Percentiles rank a stretch among this genome's conserved stretches.
phyloP scores from a whole-genome alignment of 2,888 invertebrate species.

The Leucophenga maculata region DNA sequence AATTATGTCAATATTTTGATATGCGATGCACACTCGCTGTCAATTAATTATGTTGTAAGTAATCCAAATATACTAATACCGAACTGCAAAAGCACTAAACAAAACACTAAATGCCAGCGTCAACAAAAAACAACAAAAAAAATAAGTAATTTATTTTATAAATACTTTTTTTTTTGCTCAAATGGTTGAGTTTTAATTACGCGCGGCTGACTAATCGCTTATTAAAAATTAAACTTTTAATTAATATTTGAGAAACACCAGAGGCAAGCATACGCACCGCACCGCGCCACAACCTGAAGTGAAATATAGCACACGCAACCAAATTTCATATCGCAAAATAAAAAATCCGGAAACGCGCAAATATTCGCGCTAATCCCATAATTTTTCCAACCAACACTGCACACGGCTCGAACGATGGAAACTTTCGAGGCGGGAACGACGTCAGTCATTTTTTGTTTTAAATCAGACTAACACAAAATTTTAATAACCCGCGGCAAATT shows the following conservation, averaged over 20 bases:
- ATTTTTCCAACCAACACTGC: constrained; percentile 61
- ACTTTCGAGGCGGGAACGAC: constrained; percentile 6
- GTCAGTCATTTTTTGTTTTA: constrained; percentile 41
- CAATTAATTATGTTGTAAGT: constrained; percentile 42
- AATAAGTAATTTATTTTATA: constrained; percentile 7
- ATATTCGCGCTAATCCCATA: constrained; percentile 55
- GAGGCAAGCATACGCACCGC: constrained; percentile 47
- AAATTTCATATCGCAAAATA: constrained; percentile 2
- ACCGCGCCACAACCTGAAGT: constrained; percentile 14
- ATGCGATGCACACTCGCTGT: constrained; percentile 16
- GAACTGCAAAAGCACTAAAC: constrained; percentile 11
- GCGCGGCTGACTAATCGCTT: constrained; percentile 27
- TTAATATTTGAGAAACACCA: constrained; percentile 42
- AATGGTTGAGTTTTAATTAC: constrained; percentile 10
- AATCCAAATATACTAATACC: constrained; percentile 15
- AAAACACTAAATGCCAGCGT: no score
- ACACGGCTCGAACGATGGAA: constrained; percentile 24
- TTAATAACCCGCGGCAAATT: constrained; percentile 56
- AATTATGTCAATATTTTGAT: constrained; percentile 47
- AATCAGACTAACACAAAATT: constrained; percentile 63
- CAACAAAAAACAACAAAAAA: constrained; percentile 28
- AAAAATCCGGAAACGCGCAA: constrained; percentile 4
- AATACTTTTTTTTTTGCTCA: constrained; percentile 16
- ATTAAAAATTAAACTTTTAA: constrained; percentile 62
- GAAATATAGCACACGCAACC: constrained; percentile 1